Conservation (phyloP, 2,113 vertebrate genomes). For the Gasterosteus nipponicus region DNA sequence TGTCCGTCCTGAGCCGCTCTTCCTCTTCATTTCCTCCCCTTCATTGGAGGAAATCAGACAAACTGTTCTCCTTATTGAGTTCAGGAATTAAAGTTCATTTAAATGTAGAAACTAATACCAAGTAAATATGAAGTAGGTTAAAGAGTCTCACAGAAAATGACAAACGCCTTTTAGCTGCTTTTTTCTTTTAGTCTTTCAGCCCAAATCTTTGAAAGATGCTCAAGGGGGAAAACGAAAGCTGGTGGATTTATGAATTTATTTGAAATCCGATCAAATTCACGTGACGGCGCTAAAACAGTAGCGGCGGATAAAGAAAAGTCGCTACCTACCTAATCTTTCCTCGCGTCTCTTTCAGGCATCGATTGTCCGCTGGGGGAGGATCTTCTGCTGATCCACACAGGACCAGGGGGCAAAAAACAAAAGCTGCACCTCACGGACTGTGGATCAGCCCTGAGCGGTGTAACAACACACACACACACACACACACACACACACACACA, state of each 20-base stretch:
- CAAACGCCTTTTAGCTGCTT: background rate
- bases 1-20: no score
- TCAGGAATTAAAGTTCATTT: background rate
- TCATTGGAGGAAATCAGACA: no score
- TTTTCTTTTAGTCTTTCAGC: background rate
- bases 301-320: background rate
- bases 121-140: no score
- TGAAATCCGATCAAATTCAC: background rate
- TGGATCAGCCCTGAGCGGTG: slow-evolving; percentile 8
- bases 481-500: slow-evolving; percentile 7
- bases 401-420: background rate
- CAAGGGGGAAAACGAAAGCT: background rate
- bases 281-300: background rate
- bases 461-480: slow-evolving; percentile 8
- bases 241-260: background rate
- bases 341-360: slow-evolving; percentile 15
- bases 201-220: background rate
- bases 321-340: background rate
- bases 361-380: background rate
- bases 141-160: no score
- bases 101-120: background rate
- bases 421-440: slow-evolving; percentile 29
- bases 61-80: background rate
- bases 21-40: no score
- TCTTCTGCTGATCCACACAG: background rate